Evolutionary conservation across 2,113 vertebrate genomes (phyloP).

Genomic region (Odocoileus hemionus): DNA sequence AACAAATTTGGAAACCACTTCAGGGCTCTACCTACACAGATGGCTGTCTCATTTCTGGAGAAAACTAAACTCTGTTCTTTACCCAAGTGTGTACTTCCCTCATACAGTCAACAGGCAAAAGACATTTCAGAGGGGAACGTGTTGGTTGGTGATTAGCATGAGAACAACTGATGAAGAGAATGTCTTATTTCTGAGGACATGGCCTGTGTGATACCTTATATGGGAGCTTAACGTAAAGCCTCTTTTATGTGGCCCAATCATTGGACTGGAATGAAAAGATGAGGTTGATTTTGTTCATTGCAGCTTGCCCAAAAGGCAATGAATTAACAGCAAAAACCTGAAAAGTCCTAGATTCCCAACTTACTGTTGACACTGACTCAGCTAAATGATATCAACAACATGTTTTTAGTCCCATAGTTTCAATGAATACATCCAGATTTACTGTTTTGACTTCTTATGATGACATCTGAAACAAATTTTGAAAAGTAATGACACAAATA

Average conservation of each 20-base stretch:
- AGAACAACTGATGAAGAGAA: not conserved
- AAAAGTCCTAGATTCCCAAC: not conserved
- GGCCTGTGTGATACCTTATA: not conserved
- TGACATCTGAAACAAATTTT: slow-evolving; percentile 45
- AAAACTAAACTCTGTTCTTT: not conserved
- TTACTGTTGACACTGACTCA: not conserved
- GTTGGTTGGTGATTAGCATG: not conserved
- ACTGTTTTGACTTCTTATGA: slow-evolving; percentile 16
- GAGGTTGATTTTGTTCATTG: not conserved
- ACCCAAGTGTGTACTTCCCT: not conserved
- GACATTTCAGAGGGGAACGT: not conserved
- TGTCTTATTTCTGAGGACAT: not conserved
- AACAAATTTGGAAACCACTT: not conserved
- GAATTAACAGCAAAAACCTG: not conserved
- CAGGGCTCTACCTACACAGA: not conserved
- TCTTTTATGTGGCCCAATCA: not conserved
- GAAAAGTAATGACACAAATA: not conserved
- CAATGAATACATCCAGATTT: not conserved
- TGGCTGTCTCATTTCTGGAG: not conserved
- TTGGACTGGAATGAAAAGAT: not conserved
- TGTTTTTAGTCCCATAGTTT: not conserved
- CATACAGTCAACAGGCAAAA: not conserved
- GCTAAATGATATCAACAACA: not conserved
- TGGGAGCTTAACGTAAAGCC: not conserved
- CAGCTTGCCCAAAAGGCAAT: not conserved